phyloP scores from a whole-genome alignment of 2,888 invertebrate genomes.

The Cotesia congregata region DNA sequence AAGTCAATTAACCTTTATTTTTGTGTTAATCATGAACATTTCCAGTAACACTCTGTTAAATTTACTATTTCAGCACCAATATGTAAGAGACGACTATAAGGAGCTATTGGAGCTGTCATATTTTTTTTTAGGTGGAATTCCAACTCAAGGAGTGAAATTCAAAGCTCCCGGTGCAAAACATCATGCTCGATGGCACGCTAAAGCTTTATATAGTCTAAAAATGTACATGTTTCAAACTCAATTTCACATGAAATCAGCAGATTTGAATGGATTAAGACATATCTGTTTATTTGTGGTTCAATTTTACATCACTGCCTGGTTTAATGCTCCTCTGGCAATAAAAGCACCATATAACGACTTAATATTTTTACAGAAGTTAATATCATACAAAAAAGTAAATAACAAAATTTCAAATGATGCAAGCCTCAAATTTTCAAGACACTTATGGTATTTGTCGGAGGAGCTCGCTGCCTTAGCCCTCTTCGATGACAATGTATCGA shows the following conservation, averaged over 20 bases:
- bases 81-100: conserved; percentile 8
- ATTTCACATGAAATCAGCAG: conserved; percentile 45
- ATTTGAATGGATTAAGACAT: conserved; percentile 43
- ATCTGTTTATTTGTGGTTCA: conserved; percentile 49
- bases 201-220: conserved; percentile 54
- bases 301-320: conserved; percentile 50
- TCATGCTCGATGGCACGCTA: conserved; percentile 55
- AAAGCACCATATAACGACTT: conserved; percentile 9
- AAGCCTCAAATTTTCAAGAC: not conserved
- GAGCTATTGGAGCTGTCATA: conserved; percentile 46
- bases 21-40: not conserved
- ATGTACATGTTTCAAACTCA: conserved; percentile 52
- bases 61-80: not conserved
- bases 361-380: conserved; percentile 6
- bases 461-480: not conserved
- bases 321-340: conserved; percentile 13
- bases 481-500: conserved; percentile 1
- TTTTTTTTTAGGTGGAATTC: conserved; percentile 53
- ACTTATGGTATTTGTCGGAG: not conserved
- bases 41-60: not conserved
- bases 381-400: not conserved
- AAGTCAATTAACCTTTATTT: too few relatives aligned
- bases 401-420: not conserved
- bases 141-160: conserved; percentile 35
- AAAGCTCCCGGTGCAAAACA: conserved; percentile 50